Percentiles rank a stretch among this genome's conserved stretches.
Evolutionary conservation across 2,797 vertebrate species (phyloP).

Genomic region (Rhinogobio ventralis): DNA sequence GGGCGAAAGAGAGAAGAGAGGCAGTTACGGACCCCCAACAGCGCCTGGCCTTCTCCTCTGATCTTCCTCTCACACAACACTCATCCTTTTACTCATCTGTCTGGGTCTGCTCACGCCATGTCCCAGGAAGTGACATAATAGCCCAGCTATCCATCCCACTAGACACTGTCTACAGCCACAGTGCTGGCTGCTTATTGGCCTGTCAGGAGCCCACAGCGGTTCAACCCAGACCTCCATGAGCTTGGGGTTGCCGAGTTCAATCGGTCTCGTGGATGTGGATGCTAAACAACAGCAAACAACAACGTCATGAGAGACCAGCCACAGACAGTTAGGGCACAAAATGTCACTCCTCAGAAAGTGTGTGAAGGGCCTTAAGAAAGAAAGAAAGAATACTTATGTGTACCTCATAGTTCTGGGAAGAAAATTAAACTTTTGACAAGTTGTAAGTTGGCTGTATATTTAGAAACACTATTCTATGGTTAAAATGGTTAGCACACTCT

Average conservation of each 20-base stretch:
- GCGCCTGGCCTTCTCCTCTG: conserved; percentile 10
- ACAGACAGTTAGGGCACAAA: conserved; percentile 7
- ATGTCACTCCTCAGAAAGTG: not conserved
- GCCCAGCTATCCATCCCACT: conserved; percentile 40
- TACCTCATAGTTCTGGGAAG: not conserved
- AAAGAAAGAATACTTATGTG: not conserved
- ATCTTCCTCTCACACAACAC: conserved; percentile 36
- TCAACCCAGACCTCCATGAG: conserved; percentile 17
- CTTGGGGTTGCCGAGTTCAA: conserved; percentile 45
- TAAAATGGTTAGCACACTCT: not conserved
- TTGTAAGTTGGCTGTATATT: not conserved
- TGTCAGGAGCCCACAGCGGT: conserved; percentile 25
- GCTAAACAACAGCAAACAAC: conserved; percentile 45
- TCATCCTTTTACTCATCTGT: conserved; percentile 58
- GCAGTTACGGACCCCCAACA: conserved; percentile 27
- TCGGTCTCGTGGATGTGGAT: conserved; percentile 28
- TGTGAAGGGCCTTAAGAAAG: not conserved
- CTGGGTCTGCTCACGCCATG: conserved; percentile 45
- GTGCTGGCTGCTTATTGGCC: conserved; percentile 4
- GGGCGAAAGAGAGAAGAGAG: not conserved
- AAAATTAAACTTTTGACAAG: not conserved
- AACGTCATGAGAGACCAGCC: conserved; percentile 1
- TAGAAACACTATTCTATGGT: not conserved
- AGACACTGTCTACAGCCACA: conserved; percentile 16
- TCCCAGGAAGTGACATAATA: conserved; percentile 61